Evolutionary conservation across 2,113 vertebrate species (phyloP), one percentile per base, ranked within the genome.

Genomic region (Sceloporus undulatus): DNA sequence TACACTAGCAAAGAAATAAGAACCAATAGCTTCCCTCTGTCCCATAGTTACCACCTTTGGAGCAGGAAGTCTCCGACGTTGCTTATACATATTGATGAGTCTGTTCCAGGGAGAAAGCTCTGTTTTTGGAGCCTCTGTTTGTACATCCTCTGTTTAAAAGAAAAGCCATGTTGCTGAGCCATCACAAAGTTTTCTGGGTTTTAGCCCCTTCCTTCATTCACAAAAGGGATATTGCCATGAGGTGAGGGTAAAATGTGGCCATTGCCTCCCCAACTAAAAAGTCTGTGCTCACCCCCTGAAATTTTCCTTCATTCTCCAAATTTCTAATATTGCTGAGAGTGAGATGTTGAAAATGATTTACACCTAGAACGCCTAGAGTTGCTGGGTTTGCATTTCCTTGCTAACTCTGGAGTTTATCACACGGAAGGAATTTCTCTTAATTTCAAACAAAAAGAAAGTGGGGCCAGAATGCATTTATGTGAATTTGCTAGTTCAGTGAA

Each of bases 11-110:
- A 2, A 84, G 73, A 54, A 74, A 75, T 81, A 13, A 11, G 0
- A 7, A 65, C 21, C 62, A 21, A 52, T 0, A 3, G 65, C 42
- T 77, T 80, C 48, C n/a, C 42, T 27, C 78, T 79, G 19, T 78
- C 65, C n/a, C 48, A 74, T 80, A 79, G 56, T 85, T 91, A 91
- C 89, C 70, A 94, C 93, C 92, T 95, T 89, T 87, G 88, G 52
- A 85, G 62, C 0, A 73, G 75, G 66, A 0, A 88, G 88, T 34
- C 92, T 91, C 89, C 68, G 11, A 23, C 66, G 76, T 38, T 91
- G 91, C 76, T 91, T 94, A 93, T 88, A 91, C 59, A 88, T n/a
- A 52, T 11, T 84, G 82, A 95, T 85, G 77, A 94, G 82, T 62
- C 25, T n/a, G 81, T 87, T 94, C 94, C 94, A 94, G 7, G 66